These are phyloP conservation scores for Vandiemenella viatica DNA, from an alignment of 2,888 invertebrate species.

Conservation along the genomic window DNA sequence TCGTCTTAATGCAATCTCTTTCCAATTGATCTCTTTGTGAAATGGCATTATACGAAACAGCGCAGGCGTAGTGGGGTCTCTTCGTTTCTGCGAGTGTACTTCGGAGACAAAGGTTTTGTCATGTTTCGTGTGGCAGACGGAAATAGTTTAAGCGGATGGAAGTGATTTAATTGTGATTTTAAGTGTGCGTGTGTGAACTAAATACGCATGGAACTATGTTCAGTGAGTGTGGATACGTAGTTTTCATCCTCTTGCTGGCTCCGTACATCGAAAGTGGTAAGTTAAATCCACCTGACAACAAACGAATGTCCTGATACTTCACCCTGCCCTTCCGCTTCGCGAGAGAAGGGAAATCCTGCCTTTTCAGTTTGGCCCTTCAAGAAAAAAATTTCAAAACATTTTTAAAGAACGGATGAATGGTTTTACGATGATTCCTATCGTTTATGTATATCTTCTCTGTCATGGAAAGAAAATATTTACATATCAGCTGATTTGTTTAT, in stretches of 20 bases:
- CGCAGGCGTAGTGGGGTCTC: not conserved
- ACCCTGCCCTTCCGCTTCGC: slow-evolving; percentile 10
- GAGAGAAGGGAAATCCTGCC: too few species aligned
- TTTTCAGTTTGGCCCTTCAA: too few species aligned
- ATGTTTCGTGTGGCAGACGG: slow-evolving; percentile 39
- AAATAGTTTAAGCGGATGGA: slow-evolving; percentile 22
- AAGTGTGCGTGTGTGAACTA: slow-evolving; percentile 7
- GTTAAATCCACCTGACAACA: slow-evolving; percentile 23
- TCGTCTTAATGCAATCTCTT: too few species aligned
- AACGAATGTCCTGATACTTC: not conserved
- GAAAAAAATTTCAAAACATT: too few species aligned
- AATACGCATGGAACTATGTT: slow-evolving; percentile 32
- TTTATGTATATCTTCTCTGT: too few species aligned
- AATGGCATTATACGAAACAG: not conserved
- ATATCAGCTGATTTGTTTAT: too few species aligned
- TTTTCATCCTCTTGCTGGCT: slow-evolving; percentile 49
- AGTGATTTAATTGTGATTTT: slow-evolving; percentile 13
- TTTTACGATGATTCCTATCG: too few species aligned
- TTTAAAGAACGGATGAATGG: too few species aligned
- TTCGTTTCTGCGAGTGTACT: not conserved
- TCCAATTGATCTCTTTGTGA: too few species aligned
- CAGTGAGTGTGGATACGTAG: slow-evolving; percentile 48
- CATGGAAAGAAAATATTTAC: too few species aligned
- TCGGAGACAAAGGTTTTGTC: slow-evolving; percentile 39
- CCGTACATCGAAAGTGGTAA: slow-evolving; percentile 57